These are phyloP conservation scores for Muschampia plurimacula DNA, from an alignment of 2,888 invertebrate genomes.

Conservation along the genomic window DNA sequence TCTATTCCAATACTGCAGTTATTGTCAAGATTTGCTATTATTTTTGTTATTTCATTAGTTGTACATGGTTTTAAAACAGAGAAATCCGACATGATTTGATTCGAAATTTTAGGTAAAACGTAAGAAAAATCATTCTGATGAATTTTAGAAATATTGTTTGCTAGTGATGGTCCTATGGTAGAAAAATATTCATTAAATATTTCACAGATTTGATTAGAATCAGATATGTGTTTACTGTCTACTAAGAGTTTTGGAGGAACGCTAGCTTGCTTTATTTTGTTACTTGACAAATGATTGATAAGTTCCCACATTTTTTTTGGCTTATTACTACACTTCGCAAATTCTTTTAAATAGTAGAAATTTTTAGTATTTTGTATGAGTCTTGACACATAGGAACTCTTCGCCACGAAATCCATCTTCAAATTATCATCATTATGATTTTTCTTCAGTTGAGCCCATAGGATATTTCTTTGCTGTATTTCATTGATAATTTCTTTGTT, in stretches of 20 bases:
- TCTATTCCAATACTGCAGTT: background rate
- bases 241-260: slow-evolving; percentile 20
- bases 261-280: slow-evolving; percentile 13
- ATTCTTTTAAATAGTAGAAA: slow-evolving; percentile 1
- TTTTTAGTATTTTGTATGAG: slow-evolving; percentile 15
- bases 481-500: background rate
- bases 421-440: background rate
- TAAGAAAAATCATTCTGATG: background rate
- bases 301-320: slow-evolving; percentile 20
- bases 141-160: slow-evolving; percentile 6
- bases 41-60: background rate
- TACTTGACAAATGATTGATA: background rate
- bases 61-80: background rate
- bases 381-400: slow-evolving; percentile 8
- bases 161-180: slow-evolving; percentile 8
- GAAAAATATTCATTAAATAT: slow-evolving; percentile 24
- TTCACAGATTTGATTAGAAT: slow-evolving; percentile 13
- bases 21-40: background rate
- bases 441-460: slow-evolving; percentile 5
- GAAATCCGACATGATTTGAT: background rate
- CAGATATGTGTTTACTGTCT: background rate
- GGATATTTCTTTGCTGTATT: background rate
- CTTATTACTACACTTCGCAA: slow-evolving; percentile 7
- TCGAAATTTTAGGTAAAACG: background rate
- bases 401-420: background rate